These are phyloP conservation scores for Drosophila limbata DNA, from an alignment of 2,888 invertebrate species.

Conservation along the genomic window DNA sequence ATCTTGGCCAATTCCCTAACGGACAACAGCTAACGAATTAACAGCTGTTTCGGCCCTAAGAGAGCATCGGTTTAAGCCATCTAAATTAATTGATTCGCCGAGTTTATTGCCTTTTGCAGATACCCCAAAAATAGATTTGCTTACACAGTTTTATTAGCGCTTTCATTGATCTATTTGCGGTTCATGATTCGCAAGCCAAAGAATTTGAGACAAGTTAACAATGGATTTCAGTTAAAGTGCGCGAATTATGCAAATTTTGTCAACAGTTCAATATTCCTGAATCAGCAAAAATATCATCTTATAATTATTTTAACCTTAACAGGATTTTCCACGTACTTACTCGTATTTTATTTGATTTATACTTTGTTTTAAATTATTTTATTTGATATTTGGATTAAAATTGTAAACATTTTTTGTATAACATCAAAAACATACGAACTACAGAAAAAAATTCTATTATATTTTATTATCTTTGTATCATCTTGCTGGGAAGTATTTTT, in stretches of 20 bases:
- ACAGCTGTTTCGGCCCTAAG: conserved; percentile 39
- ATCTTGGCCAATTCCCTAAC: conserved; percentile 46
- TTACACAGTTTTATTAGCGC: conserved; percentile 19
- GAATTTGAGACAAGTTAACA: conserved; percentile 7
- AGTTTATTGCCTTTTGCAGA: conserved; percentile 23
- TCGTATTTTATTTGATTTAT: neutral
- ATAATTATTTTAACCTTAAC: neutral
- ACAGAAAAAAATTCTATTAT: too few relatives aligned
- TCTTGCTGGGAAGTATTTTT: too few relatives aligned
- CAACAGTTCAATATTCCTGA: neutral
- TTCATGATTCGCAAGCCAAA: neutral
- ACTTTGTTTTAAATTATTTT: neutral
- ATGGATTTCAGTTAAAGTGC: neutral
- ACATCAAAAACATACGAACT: neutral
- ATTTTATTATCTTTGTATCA: too few relatives aligned
- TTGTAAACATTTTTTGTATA: neutral
- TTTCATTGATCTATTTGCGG: conserved; percentile 11
- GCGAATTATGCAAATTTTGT: neutral
- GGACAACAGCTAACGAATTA: conserved; percentile 4
- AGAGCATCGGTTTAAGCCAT: conserved; percentile 6
- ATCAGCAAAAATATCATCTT: neutral
- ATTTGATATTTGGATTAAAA: neutral
- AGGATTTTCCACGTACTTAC: too few relatives aligned
- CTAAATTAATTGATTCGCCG: conserved; percentile 10
- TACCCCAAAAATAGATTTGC: neutral